phyloP scores from a whole-genome alignment of 2,113 vertebrate genomes.

The Chloropsis cyanopogon region DNA sequence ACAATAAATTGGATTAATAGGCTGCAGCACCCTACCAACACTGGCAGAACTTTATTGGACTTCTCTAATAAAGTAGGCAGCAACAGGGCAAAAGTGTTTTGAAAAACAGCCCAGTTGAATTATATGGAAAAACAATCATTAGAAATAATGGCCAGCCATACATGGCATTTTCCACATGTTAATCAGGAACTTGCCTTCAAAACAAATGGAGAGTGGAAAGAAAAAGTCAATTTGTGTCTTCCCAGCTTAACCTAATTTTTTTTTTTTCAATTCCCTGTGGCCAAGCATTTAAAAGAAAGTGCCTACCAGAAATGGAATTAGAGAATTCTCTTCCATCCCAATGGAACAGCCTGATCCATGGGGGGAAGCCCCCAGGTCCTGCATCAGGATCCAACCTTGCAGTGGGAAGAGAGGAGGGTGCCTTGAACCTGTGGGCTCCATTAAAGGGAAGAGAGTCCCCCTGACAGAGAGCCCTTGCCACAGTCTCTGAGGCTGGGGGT shows the following conservation, averaged over 20 bases:
- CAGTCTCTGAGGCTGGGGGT: background rate
- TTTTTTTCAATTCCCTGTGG: background rate
- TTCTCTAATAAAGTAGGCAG: background rate
- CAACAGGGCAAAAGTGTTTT: background rate
- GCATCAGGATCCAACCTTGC: background rate
- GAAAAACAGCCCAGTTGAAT: background rate
- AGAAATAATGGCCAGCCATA: conserved; percentile 9
- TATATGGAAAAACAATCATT: background rate
- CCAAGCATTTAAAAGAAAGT: background rate
- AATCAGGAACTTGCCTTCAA: background rate
- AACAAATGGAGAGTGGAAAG: background rate
- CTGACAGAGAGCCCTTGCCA: background rate
- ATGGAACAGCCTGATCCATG: background rate
- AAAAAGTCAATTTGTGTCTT: background rate
- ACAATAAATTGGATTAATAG: conserved; percentile 54
- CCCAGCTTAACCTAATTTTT: background rate
- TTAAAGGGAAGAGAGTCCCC: background rate
- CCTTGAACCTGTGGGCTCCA: background rate
- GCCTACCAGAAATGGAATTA: background rate
- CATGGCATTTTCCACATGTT: background rate
- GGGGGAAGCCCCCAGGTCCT: background rate
- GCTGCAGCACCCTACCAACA: background rate
- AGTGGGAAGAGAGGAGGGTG: background rate
- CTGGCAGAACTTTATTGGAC: background rate
- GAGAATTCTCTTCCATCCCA: background rate